Conservation (phyloP, 2,113 vertebrate genomes). For the Pseudorhombus dupliciocellatus region DNA sequence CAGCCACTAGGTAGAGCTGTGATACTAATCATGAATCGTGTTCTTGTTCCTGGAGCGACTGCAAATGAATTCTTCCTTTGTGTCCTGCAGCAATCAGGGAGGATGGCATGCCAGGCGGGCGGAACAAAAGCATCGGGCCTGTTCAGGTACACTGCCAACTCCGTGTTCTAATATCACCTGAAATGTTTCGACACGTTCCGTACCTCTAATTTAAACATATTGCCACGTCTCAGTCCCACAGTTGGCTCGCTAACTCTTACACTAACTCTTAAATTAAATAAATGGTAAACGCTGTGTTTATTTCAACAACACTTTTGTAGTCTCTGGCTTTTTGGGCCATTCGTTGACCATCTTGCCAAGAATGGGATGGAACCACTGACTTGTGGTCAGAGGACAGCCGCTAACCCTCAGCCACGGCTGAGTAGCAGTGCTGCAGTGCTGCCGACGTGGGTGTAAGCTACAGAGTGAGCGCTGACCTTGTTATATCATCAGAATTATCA, state of each 20-base stretch:
- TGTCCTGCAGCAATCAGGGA: constrained; percentile 91
- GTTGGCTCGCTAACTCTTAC: constrained; percentile 2
- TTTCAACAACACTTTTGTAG: neutral
- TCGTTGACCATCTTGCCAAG: neutral
- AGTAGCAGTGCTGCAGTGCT: constrained; percentile 24
- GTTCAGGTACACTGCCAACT: constrained; percentile 88
- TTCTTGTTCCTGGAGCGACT: neutral
- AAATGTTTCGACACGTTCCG: neutral
- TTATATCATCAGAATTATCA: constrained; percentile 44
- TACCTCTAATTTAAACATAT: neutral
- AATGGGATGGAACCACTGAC: neutral
- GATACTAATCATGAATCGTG: neutral
- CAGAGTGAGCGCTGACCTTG: constrained; percentile 48
- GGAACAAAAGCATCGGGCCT: constrained; percentile 99
- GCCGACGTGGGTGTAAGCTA: constrained; percentile 7
- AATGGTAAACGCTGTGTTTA: neutral
- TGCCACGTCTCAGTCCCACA: neutral
- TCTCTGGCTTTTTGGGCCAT: neutral
- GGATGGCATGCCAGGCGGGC: constrained; percentile 98
- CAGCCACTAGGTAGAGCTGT: constrained; percentile 64
- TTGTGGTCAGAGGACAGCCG: neutral
- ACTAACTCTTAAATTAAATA: constrained; percentile 33
- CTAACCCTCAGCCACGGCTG: neutral
- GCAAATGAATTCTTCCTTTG: constrained; percentile 8
- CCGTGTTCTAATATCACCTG: neutral